phyloP scores from a whole-genome alignment of 2,888 invertebrate species.

The Heliconius charithonia region DNA sequence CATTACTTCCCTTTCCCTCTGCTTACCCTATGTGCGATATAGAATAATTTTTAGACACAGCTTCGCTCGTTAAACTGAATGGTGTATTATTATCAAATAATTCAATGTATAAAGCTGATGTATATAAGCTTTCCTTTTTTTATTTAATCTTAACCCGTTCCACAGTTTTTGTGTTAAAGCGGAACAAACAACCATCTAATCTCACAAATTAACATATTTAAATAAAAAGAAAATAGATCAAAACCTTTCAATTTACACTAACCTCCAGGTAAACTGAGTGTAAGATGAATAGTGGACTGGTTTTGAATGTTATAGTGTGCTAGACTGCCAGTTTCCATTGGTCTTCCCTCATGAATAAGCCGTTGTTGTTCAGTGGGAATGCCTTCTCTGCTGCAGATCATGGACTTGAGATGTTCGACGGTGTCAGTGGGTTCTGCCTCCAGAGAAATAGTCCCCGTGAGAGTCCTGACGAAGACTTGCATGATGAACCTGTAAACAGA shows the following conservation, averaged over 20 bases:
- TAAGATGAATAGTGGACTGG: background rate
- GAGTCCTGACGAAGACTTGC: conserved; percentile 98
- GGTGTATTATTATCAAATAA: no score
- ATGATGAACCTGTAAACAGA: conserved; percentile 80
- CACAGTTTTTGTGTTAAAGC: no score
- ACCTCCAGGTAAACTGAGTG: conserved; percentile 9
- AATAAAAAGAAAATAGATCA: no score
- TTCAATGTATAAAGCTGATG: no score
- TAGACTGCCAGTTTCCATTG: background rate
- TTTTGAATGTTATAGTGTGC: background rate
- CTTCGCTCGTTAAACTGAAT: no score
- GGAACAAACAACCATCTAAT: no score
- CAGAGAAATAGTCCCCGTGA: conserved; percentile 96
- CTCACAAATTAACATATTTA: no score
- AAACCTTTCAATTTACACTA: background rate
- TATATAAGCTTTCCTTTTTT: no score
- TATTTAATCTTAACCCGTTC: no score
- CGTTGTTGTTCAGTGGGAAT: background rate
- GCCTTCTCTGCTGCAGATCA: conserved; percentile 89
- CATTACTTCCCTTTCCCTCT: no score
- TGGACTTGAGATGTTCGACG: conserved; percentile 97
- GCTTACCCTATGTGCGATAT: no score
- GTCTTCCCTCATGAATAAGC: background rate
- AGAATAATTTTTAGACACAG: no score
- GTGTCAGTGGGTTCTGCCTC: conserved; percentile 96